phyloP scores from a whole-genome alignment of 35 echinoderm and acorn worm species.

The Lytechinus pictus region DNA sequence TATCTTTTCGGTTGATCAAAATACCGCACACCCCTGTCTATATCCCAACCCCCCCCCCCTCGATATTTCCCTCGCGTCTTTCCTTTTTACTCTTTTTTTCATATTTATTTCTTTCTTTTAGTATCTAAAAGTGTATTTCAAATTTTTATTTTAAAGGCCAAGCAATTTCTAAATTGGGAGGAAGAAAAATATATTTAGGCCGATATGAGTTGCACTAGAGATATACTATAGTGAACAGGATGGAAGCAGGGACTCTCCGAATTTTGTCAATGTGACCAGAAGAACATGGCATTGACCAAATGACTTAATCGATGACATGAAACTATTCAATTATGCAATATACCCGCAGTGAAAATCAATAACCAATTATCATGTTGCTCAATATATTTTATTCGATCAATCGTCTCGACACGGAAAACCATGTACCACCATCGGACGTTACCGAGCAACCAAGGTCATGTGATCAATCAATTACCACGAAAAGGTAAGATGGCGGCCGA shows the following conservation, averaged over 20 bases:
- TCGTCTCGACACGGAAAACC: background rate
- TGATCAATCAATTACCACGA: conserved; percentile 42
- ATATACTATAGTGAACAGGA: too few relatives aligned
- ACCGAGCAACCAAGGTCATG: conserved; percentile 31
- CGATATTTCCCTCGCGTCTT: too few relatives aligned
- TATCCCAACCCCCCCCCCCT: too few relatives aligned
- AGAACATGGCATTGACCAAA: background rate
- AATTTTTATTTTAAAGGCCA: too few relatives aligned
- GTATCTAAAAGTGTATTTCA: too few relatives aligned
- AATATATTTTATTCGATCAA: background rate
- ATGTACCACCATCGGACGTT: background rate
- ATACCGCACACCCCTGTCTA: too few relatives aligned
- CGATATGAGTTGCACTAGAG: too few relatives aligned
- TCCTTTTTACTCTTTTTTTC: too few relatives aligned
- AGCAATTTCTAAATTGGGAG: background rate
- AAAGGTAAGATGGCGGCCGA: conserved; percentile 26
- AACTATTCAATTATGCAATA: background rate
- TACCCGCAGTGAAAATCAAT: background rate
- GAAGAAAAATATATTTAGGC: background rate
- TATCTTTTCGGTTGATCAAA: too few relatives aligned
- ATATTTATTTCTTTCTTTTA: too few relatives aligned
- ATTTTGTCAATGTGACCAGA: background rate
- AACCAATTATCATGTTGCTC: background rate
- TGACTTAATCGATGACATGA: background rate
- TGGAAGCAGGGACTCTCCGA: background rate